phyloP scores from a whole-genome alignment of 2,888 invertebrate species.

The Heterodera filipjevi region DNA sequence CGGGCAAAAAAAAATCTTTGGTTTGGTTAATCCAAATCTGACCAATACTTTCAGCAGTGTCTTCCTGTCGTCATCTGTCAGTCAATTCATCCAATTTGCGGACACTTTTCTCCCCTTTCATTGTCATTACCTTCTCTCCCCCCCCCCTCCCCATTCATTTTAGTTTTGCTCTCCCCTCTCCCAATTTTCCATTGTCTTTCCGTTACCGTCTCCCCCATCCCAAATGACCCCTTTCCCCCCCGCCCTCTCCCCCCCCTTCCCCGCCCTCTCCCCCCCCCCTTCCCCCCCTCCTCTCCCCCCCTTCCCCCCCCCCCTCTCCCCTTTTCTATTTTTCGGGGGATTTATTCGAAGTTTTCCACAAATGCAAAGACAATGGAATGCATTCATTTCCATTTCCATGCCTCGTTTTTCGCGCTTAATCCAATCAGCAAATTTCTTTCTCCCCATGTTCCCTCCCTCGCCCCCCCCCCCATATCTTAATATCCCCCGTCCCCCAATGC shows the following conservation, averaged over 20 bases:
- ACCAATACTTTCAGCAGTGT: not conserved
- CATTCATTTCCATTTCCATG: not conserved
- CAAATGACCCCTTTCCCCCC: too few species aligned
- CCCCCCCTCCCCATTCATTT: not conserved
- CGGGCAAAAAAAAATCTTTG: not conserved
- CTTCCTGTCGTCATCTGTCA: not conserved
- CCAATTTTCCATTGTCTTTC: not conserved
- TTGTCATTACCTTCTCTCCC: not conserved
- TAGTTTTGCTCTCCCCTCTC: not conserved
- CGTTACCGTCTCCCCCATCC: not conserved
- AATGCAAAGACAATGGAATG: slow-evolving; percentile 6
- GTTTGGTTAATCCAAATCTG: not conserved
- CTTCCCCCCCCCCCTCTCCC: not conserved
- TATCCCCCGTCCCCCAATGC: not conserved
- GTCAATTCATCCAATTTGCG: not conserved
- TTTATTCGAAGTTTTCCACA: not conserved
- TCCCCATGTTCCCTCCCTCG: not conserved
- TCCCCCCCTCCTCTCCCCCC: too few species aligned
- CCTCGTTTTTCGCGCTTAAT: slow-evolving; percentile 6
- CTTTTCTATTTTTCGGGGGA: not conserved
- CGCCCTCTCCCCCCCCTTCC: too few species aligned
- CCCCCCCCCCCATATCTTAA: not conserved
- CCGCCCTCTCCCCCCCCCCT: too few species aligned
- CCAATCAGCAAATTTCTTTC: not conserved
- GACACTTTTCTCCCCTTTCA: not conserved